Base-by-base conservation (phyloP, 2,888 invertebrate genomes). In the Drosophila bunnanda region DNA sequence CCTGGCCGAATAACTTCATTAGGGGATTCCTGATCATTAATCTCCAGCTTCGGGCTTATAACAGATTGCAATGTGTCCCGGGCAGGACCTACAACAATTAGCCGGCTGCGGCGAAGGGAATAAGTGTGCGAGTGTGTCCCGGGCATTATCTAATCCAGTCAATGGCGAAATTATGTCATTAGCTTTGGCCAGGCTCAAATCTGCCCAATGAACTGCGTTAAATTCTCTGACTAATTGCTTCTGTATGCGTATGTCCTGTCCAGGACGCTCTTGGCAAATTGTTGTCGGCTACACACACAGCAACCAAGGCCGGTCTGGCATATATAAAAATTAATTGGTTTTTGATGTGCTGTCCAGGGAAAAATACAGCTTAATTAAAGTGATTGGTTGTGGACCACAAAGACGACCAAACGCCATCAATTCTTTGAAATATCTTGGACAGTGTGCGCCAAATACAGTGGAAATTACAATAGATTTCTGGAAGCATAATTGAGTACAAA, bases 181-280 rank as follows among this genome's bases (percentile, higher is more conserved):
- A 86, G 87, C 68, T 58, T 56, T 53, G 66, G 50, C 56, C 79
- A 59, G 76, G 81, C 79, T 70, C 75, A 76, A 84, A 86, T 81
- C 75, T 84, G 84, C 64, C 67, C 80, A 83, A 74, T 88, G 81
- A 88, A 80, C 83, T 83, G 83, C 75, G 75, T 66, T 69, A 54
- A 80, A 86, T 83, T 82, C 72, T 75, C 83, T 80, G 88, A 88
- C 88, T 83, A 83, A 83, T 83, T 86, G 88, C 77, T 53, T 75
- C 58, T 59, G 74, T 68, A 46, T 88, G 88, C 67, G 73, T 66
- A 68, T 84, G 70, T 80, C 67, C 84, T 71, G 56, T 34, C 38
- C 74, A 64, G 53, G 38, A 44, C 43, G 68, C 61, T 70, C 44
- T 43, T 60, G 59, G 56, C 52, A 43, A 65, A 68, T 75, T 68